A percentile compares a stretch with the other conserved stretches of the same genome.
These are phyloP conservation scores for Scaptodrosophila latifasciaeformis DNA, from an alignment of 2,888 invertebrate genomes.

Conservation along the genomic window DNA sequence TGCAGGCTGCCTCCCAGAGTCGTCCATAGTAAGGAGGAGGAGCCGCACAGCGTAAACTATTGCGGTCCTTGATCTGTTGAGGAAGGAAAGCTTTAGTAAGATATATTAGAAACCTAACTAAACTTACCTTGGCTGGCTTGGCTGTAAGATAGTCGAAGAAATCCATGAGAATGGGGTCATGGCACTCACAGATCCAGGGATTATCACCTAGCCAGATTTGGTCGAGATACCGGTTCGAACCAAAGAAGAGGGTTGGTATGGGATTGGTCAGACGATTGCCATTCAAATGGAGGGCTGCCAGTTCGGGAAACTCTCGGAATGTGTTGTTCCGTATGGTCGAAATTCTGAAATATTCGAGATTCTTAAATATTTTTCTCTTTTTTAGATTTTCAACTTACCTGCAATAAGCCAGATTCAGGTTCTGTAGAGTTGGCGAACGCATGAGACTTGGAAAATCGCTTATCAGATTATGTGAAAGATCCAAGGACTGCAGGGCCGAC, in stretches of 20 bases:
- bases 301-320: slow-evolving; percentile 79
- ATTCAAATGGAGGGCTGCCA: slow-evolving; percentile 80
- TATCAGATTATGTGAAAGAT: slow-evolving; percentile 82
- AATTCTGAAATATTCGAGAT: slow-evolving; percentile 77
- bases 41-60: slow-evolving; percentile 80
- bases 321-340: slow-evolving; percentile 79
- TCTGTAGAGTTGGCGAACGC: slow-evolving; percentile 78
- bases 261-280: slow-evolving; percentile 83
- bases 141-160: slow-evolving; percentile 80
- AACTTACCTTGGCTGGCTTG: slow-evolving; percentile 76
- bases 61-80: slow-evolving; percentile 67
- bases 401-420: slow-evolving; percentile 76
- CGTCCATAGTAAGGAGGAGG: slow-evolving; percentile 80
- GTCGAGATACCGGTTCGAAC: slow-evolving; percentile 78
- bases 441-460: slow-evolving; percentile 79
- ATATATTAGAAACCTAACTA: background rate
- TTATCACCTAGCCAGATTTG: slow-evolving; percentile 82
- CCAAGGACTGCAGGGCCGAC: slow-evolving; percentile 78
- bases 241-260: slow-evolving; percentile 79
- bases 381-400: slow-evolving; percentile 64
- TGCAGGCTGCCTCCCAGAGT: slow-evolving; percentile 83
- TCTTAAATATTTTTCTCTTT: background rate
- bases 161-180: slow-evolving; percentile 78
- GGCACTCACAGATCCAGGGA: slow-evolving; percentile 86
- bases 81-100: background rate